A percentile compares a stretch with the other conserved stretches of the same genome.
Evolutionary conservation across 2,113 vertebrate genomes (phyloP).

Genomic region (Tachysurus vachellii): DNA sequence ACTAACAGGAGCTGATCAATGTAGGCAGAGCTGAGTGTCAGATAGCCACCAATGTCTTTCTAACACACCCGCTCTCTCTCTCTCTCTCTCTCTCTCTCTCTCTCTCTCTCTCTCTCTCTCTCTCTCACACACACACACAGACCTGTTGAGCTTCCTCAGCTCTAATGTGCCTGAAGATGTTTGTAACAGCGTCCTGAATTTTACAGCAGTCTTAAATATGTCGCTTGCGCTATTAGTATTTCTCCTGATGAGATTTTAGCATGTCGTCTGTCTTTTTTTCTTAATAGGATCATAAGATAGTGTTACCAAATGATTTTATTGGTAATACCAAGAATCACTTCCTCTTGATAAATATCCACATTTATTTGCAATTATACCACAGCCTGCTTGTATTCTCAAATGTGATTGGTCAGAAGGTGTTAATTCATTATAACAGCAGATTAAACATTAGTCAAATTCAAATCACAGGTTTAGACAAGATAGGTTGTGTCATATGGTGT

Average conservation of each 20-base stretch:
- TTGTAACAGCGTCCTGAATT: slow-evolving; percentile 69
- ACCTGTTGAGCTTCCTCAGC: slow-evolving; percentile 59
- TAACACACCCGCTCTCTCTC: slow-evolving; percentile 15
- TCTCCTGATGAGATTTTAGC: slow-evolving; percentile 69
- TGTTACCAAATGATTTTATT: neutral
- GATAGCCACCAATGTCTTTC: slow-evolving; percentile 62
- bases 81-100: slow-evolving; percentile 5
- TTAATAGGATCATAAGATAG: neutral
- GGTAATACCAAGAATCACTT: neutral
- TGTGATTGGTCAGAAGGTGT: neutral
- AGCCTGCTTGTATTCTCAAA: neutral
- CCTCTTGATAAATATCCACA: neutral
- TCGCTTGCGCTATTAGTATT: slow-evolving; percentile 63
- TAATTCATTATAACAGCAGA: neutral
- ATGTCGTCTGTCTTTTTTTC: slow-evolving; percentile 61
- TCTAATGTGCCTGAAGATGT: slow-evolving; percentile 67
- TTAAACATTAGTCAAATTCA: neutral
- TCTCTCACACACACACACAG: slow-evolving; percentile 12
- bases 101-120: slow-evolving; percentile 23
- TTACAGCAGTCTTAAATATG: slow-evolving; percentile 66
- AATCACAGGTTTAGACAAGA: neutral
- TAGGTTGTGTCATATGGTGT: neutral
- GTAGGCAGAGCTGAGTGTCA: slow-evolving; percentile 63
- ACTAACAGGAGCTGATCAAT: slow-evolving; percentile 69
- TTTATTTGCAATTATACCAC: neutral